These are phyloP conservation scores for Eupithecia insigniata DNA, from an alignment of 2,888 invertebrate genomes.

Conservation along the genomic window DNA sequence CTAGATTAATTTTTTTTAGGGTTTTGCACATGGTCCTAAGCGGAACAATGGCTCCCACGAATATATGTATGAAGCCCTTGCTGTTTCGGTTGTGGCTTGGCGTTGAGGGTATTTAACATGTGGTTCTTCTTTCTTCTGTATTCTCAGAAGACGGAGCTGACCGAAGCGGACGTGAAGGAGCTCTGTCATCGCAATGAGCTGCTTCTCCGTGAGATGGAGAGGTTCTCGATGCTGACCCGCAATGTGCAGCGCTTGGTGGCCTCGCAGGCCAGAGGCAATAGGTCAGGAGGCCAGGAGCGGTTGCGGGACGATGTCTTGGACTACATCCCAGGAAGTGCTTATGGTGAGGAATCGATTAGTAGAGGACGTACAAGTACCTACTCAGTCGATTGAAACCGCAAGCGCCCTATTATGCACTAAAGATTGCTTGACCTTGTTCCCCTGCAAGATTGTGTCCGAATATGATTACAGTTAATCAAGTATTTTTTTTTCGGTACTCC, in stretches of 20 bases:
- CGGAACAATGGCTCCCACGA: background rate
- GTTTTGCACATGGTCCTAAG: background rate
- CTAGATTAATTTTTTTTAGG: too few relatives aligned
- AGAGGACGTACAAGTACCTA: too few relatives aligned
- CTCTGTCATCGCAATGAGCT: slow-evolving; percentile 84
- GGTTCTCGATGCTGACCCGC: slow-evolving; percentile 85
- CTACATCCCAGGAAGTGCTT: slow-evolving; percentile 53
- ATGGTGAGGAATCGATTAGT: slow-evolving; percentile 48
- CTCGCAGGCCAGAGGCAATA: slow-evolving; percentile 58
- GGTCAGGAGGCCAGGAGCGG: slow-evolving; percentile 60
- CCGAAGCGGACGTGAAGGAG: slow-evolving; percentile 82
- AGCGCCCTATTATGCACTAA: background rate
- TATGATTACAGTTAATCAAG: background rate
- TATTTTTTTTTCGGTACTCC: background rate
- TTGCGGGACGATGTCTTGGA: slow-evolving; percentile 34
- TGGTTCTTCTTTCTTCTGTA: background rate
- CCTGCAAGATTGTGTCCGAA: too few relatives aligned
- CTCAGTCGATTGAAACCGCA: background rate
- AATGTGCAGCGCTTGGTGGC: slow-evolving; percentile 83
- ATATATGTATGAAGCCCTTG: background rate
- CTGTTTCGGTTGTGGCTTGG: background rate
- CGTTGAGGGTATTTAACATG: background rate
- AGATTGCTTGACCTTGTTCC: too few relatives aligned
- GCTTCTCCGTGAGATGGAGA: slow-evolving; percentile 84
- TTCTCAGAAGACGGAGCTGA: slow-evolving; percentile 82